phyloP scores from a whole-genome alignment of 2,797 vertebrate genomes.

The Pelochelys cantorii region DNA sequence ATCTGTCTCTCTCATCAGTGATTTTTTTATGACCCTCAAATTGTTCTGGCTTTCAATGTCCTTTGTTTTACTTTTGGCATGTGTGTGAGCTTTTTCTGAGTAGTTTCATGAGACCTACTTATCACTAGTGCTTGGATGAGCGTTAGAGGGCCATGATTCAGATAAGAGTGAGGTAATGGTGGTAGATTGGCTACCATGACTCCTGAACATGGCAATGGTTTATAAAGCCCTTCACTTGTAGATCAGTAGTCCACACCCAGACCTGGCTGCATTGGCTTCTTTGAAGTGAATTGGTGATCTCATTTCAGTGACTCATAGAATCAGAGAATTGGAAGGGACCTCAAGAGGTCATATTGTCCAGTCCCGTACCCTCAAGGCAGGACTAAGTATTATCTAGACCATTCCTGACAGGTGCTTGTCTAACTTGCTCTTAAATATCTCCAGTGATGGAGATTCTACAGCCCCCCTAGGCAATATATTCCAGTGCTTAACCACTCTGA shows the following conservation, averaged over 20 bases:
- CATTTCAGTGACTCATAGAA: neutral
- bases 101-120: slow-evolving; percentile 28
- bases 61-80: slow-evolving; percentile 63
- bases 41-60: neutral
- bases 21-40: neutral
- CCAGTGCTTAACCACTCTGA: too few species aligned
- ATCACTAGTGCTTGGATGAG: slow-evolving; percentile 17
- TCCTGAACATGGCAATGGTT: slow-evolving; percentile 45
- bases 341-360: too few species aligned
- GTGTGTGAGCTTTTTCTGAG: slow-evolving; percentile 60
- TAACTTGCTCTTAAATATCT: too few species aligned
- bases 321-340: too few species aligned
- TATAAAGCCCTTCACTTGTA: slow-evolving; percentile 37
- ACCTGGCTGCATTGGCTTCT: slow-evolving; percentile 15
- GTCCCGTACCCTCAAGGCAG: too few species aligned
- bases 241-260: neutral
- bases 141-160: neutral
- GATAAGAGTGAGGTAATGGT: slow-evolving; percentile 42
- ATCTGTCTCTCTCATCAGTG: slow-evolving; percentile 51
- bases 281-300: neutral
- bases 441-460: too few species aligned
- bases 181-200: slow-evolving; percentile 61
- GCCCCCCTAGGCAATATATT: too few species aligned
- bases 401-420: too few species aligned
- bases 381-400: too few species aligned